phyloP scores from a whole-genome alignment of 2,888 invertebrate genomes.

The Noctua comes region DNA sequence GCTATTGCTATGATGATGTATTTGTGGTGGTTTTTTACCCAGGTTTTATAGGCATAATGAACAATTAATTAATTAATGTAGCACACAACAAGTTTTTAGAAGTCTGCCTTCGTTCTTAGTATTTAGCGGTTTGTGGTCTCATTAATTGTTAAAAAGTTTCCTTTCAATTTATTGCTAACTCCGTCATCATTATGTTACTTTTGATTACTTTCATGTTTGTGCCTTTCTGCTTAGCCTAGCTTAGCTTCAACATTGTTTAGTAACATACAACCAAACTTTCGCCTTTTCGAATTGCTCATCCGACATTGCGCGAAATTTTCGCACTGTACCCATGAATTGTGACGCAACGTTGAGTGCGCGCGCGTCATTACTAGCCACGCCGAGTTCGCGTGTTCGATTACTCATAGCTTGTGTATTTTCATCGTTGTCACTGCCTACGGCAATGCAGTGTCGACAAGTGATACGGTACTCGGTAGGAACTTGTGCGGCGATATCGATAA shows the following conservation, averaged over 20 bases:
- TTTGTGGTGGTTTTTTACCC: background rate
- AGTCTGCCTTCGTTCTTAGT: constrained; percentile 16
- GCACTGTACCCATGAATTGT: constrained; percentile 25
- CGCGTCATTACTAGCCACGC: constrained; percentile 49
- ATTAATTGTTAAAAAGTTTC: constrained; percentile 3
- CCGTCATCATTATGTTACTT: background rate
- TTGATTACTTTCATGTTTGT: background rate
- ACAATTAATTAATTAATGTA: constrained; percentile 2
- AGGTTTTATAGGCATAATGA: background rate
- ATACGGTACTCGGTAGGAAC: constrained; percentile 24
- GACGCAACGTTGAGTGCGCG: constrained; percentile 50
- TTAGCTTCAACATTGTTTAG: background rate
- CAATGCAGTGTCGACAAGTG: constrained; percentile 24
- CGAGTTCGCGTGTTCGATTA: constrained; percentile 44
- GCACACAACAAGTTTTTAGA: constrained; percentile 7
- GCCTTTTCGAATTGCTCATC: constrained; percentile 23
- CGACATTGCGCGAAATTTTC: constrained; percentile 22
- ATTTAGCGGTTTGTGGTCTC: constrained; percentile 29
- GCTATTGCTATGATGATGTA: background rate
- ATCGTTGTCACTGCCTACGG: constrained; percentile 34
- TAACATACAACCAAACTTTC: constrained; percentile 1
- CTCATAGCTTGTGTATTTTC: constrained; percentile 53
- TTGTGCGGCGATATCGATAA: constrained; percentile 27
- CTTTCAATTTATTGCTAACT: background rate
- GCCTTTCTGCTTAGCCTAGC: background rate